These are phyloP conservation scores for Myopa testacea DNA, from an alignment of 2,888 invertebrate genomes.

Conservation along the genomic window DNA sequence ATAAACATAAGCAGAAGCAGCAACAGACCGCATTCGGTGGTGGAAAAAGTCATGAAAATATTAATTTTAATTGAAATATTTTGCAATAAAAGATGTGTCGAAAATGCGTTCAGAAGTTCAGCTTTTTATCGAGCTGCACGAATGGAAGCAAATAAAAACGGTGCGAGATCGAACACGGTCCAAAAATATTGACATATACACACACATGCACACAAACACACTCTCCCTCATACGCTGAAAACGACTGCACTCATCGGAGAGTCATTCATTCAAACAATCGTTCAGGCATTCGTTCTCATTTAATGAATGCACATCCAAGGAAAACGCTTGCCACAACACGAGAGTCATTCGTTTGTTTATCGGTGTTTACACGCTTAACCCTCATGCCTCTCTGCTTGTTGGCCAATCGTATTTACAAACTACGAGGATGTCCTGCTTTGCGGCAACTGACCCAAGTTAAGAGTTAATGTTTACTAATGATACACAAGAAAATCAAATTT, in stretches of 20 bases:
- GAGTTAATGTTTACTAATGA: neutral
- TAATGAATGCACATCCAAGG: neutral
- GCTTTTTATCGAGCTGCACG: neutral
- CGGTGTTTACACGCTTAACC: neutral
- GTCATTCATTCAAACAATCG: neutral
- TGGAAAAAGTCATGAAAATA: neutral
- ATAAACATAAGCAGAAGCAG: neutral
- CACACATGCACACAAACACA: neutral
- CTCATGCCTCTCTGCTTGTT: neutral
- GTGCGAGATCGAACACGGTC: neutral
- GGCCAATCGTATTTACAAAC: too few species aligned
- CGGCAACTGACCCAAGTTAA: too few species aligned
- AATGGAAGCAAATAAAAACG: too few species aligned
- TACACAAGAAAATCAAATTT: neutral
- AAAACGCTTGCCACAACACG: neutral
- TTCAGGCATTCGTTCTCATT: neutral
- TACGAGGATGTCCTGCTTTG: too few species aligned
- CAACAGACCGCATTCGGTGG: neutral
- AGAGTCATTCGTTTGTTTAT: neutral
- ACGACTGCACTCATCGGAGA: too few species aligned
- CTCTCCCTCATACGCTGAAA: too few species aligned
- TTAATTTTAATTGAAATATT: slow-evolving; percentile 5
- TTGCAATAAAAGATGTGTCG: neutral
- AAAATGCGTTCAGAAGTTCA: neutral
- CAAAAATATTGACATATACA: neutral